phyloP scores from a whole-genome alignment of 2,797 vertebrate species.

The Arctocebus calabarensis region DNA sequence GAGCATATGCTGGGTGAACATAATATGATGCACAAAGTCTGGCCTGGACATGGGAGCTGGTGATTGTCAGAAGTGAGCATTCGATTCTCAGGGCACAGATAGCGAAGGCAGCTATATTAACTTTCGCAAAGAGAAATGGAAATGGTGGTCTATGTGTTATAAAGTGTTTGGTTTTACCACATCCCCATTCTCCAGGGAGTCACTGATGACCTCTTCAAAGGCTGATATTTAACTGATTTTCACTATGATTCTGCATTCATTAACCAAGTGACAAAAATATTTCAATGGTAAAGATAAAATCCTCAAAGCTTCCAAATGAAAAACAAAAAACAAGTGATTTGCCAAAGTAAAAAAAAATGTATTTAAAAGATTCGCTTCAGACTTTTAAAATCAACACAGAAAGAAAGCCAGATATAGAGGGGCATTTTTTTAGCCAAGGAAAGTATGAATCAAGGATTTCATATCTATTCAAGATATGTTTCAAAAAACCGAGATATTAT shows the following conservation, averaged over 20 bases:
- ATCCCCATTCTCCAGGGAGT: background rate
- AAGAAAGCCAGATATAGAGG: background rate
- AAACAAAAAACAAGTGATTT: too few relatives aligned
- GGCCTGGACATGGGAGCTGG: background rate
- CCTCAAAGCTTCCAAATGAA: too few relatives aligned
- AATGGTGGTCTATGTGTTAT: background rate
- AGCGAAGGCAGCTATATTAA: background rate
- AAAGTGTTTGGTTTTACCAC: background rate
- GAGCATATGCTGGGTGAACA: background rate
- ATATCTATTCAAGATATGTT: background rate
- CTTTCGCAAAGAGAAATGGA: background rate
- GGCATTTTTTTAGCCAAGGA: background rate
- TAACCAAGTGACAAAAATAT: too few relatives aligned
- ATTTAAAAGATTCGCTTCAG: background rate
- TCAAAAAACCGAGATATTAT: background rate
- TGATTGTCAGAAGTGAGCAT: background rate
- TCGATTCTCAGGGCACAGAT: background rate
- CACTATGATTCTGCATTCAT: background rate
- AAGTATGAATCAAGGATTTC: background rate
- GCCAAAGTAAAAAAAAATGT: background rate
- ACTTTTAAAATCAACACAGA: background rate
- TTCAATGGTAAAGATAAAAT: too few relatives aligned
- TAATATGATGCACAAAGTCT: background rate
- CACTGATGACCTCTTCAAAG: background rate
- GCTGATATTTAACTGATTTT: background rate